phyloP scores from a whole-genome alignment of 2,888 invertebrate genomes.

The Baronia brevicornis region DNA sequence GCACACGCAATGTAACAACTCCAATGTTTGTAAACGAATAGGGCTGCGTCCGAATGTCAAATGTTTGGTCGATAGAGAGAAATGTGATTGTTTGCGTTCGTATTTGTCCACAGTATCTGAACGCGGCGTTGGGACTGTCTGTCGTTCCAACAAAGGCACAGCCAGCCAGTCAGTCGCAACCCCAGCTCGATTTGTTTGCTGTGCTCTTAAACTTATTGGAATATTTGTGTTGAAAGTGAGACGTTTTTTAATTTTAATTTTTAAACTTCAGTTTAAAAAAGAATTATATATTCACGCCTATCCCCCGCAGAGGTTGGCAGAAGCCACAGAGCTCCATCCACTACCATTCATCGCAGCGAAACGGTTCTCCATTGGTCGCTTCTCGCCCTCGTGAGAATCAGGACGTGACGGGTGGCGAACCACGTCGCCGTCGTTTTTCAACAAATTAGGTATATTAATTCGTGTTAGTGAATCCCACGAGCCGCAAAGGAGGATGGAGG shows the following conservation, averaged over 20 bases:
- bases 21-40: constrained; percentile 34
- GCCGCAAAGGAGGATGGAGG: too few species aligned
- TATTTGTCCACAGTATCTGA: constrained; percentile 27
- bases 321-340: too few species aligned
- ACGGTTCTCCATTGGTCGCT: too few species aligned
- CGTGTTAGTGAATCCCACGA: too few species aligned
- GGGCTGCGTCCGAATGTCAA: constrained; percentile 27
- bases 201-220: background rate
- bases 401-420: too few species aligned
- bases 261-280: background rate
- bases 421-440: too few species aligned
- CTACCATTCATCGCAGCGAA: too few species aligned
- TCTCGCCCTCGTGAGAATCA: too few species aligned
- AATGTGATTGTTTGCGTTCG: constrained; percentile 31
- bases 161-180: background rate
- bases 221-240: background rate
- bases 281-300: too few species aligned
- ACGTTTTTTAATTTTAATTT: background rate
- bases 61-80: constrained; percentile 40
- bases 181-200: constrained; percentile 5
- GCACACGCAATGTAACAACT: constrained; percentile 19
- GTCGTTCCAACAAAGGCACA: constrained; percentile 2
- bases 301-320: too few species aligned
- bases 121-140: constrained; percentile 7
- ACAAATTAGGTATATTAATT: too few species aligned